Percentiles rank a stretch among this genome's conserved stretches.
Conservation (phyloP, 2,113 vertebrate genomes). For the Illadopsis cleaveri region DNA sequence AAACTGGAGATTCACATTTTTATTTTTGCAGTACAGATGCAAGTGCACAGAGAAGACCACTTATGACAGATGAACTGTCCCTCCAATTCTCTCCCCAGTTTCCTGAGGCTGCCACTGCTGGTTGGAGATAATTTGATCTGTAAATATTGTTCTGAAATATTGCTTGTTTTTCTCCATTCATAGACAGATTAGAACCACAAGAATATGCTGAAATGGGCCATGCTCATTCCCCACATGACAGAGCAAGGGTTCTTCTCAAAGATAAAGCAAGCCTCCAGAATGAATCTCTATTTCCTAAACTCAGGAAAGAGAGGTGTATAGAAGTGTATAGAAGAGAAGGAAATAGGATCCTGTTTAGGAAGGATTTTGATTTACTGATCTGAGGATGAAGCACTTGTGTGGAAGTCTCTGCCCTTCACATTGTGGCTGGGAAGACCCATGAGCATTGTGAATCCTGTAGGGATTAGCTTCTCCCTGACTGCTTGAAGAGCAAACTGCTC, state of each 20-base stretch:
- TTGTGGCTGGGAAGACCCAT: neutral
- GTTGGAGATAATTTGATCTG: neutral
- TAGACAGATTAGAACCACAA: neutral
- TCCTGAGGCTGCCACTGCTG: neutral
- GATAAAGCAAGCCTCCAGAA: neutral
- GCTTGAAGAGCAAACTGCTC: rapidly evolving
- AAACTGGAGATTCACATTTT: neutral
- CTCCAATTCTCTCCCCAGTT: neutral
- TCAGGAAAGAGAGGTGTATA: neutral
- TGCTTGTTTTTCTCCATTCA: neutral
- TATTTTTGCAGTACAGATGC: neutral
- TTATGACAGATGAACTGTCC: neutral
- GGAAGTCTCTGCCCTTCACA: neutral
- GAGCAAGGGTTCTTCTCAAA: neutral
- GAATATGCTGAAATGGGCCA: neutral
- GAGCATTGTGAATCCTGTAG: neutral
- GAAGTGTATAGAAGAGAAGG: no score
- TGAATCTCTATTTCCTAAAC: neutral
- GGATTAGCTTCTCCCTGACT: rapidly evolving
- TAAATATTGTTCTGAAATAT: neutral
- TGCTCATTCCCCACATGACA: neutral
- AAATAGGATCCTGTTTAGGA: neutral
- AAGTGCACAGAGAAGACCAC: neutral
- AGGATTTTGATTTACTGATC: neutral
- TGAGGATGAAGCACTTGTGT: neutral